Base-by-base conservation (phyloP, 2,888 invertebrate species). In the Hirtodrosophila alboralis region DNA sequence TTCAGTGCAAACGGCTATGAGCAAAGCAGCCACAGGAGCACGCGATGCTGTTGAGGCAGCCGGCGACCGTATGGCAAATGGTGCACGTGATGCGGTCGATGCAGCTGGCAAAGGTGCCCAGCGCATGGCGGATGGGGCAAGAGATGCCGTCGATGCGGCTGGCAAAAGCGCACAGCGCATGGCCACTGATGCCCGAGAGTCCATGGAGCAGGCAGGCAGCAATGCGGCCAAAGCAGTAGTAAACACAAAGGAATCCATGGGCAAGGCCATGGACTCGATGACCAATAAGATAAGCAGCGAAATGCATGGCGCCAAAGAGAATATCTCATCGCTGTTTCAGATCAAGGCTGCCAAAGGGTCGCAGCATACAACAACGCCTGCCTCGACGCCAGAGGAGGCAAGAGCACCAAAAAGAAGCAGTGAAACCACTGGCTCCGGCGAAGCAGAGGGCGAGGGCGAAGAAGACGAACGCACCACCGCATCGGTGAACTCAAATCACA, bases 401-500 rank as follows among this genome's bases (percentile, higher is more conserved):
- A n/a, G n/a, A n/a, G 63, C 41, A 2, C 54, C 54, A 6, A 77
- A 78, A 48, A 75, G 64, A 0, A 75, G 51, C 23, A 86, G 67
- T n/a, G 45, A 34, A 1, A 75, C 75, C 0, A 38, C 68, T 4
- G 80, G 70, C 8, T 77, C 72, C 2, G 65, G 58, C 9, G 73
- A 69, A 21, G 79, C 26, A 2, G 71, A 83, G 23, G 75, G 80
- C 37, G 90, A 90, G 3, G 43, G 59, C 2, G 84, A 84, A 43
- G 89, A 89, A 49, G 90, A 90, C 54, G 90, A 90, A 52, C 78
- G 89, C 1, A 90, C 90, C 7, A 90, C 90, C 1, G 90, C 90
- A 3, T 90, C 90, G 0, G 89, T 89, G 0, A 90, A 89, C 54
- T 90, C 90, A 0, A 89, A 86, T 38, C 84, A 87, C 33, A 86